Conservation (phyloP, 2,797 vertebrate genomes). For the Chrysocyon brachyurus region DNA sequence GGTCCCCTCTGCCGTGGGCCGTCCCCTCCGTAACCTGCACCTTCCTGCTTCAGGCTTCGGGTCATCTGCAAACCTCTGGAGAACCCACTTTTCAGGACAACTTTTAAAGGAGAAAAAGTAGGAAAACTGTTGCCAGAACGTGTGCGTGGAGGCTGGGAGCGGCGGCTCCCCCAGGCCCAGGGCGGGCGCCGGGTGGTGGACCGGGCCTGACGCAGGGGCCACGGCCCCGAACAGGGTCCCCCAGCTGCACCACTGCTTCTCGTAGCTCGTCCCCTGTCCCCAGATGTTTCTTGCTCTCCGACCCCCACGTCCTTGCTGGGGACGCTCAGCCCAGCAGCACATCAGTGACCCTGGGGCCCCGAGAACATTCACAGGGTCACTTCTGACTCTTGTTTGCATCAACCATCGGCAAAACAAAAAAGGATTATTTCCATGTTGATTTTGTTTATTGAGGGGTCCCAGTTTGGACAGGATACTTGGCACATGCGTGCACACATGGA, state of each 20-base stretch:
- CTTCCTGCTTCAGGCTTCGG: too few species aligned
- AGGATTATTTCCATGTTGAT: too few species aligned
- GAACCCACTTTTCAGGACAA: neutral
- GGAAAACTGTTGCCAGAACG: neutral
- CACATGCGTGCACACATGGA: rapidly evolving
- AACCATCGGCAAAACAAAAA: neutral
- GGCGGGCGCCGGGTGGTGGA: neutral
- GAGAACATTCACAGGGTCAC: neutral
- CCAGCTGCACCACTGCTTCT: rapidly evolving
- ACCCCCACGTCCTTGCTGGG: neutral
- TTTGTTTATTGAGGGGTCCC: neutral
- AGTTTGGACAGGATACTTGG: neutral
- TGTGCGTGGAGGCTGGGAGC: neutral
- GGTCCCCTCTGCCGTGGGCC: rapidly evolving
- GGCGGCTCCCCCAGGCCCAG: rapidly evolving
- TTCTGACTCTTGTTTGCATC: too few species aligned
- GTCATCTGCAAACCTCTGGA: too few species aligned
- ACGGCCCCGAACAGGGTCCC: neutral
- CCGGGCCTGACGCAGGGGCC: neutral
- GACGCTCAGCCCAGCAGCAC: neutral
- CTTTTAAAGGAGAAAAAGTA: neutral
- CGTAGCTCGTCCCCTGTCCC: too few species aligned
- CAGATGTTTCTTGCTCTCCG: too few species aligned
- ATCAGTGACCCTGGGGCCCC: neutral
- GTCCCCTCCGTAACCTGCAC: rapidly evolving